Percentiles rank a stretch among this genome's conserved stretches.
These are phyloP conservation scores for Cinclus cinclus DNA, from an alignment of 2,113 vertebrate genomes.

Conservation along the genomic window DNA sequence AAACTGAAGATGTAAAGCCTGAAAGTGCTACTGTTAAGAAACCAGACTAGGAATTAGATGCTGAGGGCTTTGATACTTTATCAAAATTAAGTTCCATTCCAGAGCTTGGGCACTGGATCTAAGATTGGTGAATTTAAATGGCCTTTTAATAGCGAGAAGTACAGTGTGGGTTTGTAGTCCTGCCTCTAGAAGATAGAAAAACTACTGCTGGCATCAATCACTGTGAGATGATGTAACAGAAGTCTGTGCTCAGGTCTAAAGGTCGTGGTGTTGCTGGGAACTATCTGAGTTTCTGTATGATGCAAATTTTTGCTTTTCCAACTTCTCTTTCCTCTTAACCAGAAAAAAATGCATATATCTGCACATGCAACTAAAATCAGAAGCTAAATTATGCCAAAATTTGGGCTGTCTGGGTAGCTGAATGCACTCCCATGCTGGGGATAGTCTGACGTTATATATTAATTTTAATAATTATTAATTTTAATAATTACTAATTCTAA, in stretches of 20 bases:
- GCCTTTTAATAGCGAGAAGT: background rate
- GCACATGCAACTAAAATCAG: background rate
- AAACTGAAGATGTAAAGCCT: background rate
- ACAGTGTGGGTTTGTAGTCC: background rate
- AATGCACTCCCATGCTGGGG: background rate
- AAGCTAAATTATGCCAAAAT: background rate
- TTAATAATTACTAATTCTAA: no score
- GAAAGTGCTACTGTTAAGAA: background rate
- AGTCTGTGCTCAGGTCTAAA: background rate
- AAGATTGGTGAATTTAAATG: background rate
- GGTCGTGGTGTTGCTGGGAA: background rate
- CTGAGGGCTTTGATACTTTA: background rate
- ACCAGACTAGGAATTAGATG: no score
- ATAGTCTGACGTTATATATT: rapidly evolving
- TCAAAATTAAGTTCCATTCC: background rate
- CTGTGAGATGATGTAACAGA: background rate
- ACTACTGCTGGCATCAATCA: background rate
- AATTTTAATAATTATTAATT: no score
- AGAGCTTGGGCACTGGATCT: background rate
- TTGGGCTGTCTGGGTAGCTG: background rate
- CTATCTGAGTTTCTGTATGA: background rate
- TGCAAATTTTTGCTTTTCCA: background rate
- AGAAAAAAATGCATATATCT: background rate
- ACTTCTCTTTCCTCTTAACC: background rate
- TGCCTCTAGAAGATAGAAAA: background rate